phyloP scores from a whole-genome alignment of 1,140 invertebrate genomes.

The Contarinia nasturtii region DNA sequence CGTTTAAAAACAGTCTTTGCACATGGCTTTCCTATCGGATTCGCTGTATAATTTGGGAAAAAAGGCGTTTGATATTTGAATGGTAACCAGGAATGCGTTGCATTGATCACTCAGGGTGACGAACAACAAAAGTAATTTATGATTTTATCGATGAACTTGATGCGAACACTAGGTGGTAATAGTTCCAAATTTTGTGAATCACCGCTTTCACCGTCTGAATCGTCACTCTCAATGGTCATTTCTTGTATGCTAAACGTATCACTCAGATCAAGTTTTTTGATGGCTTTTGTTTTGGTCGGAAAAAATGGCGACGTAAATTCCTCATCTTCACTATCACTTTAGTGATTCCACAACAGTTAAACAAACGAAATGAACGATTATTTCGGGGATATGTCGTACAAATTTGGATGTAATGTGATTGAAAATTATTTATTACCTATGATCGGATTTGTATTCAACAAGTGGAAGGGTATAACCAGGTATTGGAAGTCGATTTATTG shows the following conservation, averaged over 20 bases:
- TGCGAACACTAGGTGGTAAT: conserved; percentile 16
- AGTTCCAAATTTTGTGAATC: conserved; percentile 21
- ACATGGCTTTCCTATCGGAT: no score
- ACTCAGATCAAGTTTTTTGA: conserved; percentile 14
- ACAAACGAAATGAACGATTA: no score
- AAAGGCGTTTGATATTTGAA: no score
- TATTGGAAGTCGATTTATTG: conserved; percentile 19
- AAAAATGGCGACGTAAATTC: conserved; percentile 21
- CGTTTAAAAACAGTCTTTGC: no score
- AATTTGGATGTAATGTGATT: no score
- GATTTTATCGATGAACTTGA: conserved; percentile 16
- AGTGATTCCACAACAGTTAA: no score
- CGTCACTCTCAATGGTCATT: conserved; percentile 22
- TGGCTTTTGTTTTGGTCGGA: conserved; percentile 15
- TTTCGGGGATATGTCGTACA: no score
- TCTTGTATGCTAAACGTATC: conserved; percentile 25
- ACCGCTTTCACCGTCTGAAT: conserved; percentile 17
- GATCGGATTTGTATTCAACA: conserved; percentile 20
- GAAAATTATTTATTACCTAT: conserved; percentile 7
- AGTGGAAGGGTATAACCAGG: conserved; percentile 17
- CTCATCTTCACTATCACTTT: conserved; percentile 12
- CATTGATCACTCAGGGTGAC: neutral
- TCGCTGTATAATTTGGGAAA: no score
- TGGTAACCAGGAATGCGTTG: no score
- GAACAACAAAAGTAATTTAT: conserved; percentile 17